Percentiles rank a stretch among this genome's conserved stretches.
These are phyloP conservation scores for Apoda limacodes DNA, from an alignment of 2,888 invertebrate genomes.

Conservation along the genomic window DNA sequence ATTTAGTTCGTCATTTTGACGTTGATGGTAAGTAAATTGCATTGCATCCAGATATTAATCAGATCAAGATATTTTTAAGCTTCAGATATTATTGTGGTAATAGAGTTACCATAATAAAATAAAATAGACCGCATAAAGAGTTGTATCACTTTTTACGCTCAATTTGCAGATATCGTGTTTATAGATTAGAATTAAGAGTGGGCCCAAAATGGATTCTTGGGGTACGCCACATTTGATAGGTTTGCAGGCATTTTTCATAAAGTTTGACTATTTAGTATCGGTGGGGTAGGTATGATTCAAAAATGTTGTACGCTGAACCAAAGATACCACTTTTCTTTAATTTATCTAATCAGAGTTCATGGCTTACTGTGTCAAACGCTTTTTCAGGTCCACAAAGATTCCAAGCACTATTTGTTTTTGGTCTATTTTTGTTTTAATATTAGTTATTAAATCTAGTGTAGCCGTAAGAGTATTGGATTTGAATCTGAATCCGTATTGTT, in stretches of 20 bases:
- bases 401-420: too few species aligned
- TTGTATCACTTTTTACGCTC: conserved; percentile 2
- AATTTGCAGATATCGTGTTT: conserved; percentile 4
- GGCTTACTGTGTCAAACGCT: too few species aligned
- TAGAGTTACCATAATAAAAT: too few species aligned
- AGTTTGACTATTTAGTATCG: conserved; percentile 15
- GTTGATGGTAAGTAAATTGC: too few species aligned
- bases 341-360: conserved; percentile 7
- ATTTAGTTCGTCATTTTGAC: conserved; percentile 9
- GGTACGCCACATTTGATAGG: conserved; percentile 11
- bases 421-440: too few species aligned
- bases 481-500: too few species aligned
- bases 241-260: conserved; percentile 4
- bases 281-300: conserved; percentile 11
- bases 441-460: too few species aligned
- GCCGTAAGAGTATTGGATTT: too few species aligned
- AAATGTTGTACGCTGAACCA: conserved; percentile 5
- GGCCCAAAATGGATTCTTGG: conserved; percentile 14
- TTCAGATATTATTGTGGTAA: too few species aligned
- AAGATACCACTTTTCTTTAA: conserved; percentile 10
- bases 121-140: conserved; percentile 4
- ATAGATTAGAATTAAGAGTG: conserved; percentile 11
- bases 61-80: conserved; percentile 15
- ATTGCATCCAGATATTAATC: conserved; percentile 12
- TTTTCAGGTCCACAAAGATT: too few species aligned